These are phyloP conservation scores for Acromyrmex heyeri DNA, from an alignment of 1,140 invertebrate species.

Conservation along the genomic window DNA sequence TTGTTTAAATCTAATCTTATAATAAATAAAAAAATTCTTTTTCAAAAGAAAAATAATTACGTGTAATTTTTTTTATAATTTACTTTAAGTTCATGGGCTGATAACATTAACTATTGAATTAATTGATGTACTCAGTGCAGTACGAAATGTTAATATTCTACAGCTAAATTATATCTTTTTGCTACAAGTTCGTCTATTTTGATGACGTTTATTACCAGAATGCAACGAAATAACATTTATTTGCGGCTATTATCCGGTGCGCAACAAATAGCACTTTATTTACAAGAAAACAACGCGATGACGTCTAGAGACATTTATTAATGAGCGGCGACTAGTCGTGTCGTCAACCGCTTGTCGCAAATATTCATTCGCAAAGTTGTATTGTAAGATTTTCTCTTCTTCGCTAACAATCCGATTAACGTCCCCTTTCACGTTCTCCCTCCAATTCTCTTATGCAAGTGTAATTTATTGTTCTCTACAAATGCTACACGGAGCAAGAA, in stretches of 20 bases:
- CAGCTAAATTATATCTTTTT: conserved; percentile 21
- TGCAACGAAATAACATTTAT: conserved; percentile 32
- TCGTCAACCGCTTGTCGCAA: conserved; percentile 27
- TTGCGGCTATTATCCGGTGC: conserved; percentile 31
- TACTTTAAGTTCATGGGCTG: background rate
- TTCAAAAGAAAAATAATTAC: background rate
- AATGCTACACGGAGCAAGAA: conserved; percentile 16
- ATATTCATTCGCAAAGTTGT: conserved; percentile 54
- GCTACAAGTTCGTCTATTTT: conserved; percentile 5
- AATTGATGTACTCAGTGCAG: background rate
- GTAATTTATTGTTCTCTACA: conserved; percentile 70
- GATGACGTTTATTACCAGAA: conserved; percentile 45
- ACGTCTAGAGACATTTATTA: conserved; percentile 50
- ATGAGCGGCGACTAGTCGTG: conserved; percentile 40
- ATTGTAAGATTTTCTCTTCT: conserved; percentile 64
- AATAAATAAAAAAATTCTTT: background rate
- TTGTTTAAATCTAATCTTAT: background rate
- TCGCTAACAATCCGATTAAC: conserved; percentile 72
- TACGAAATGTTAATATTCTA: conserved; percentile 1
- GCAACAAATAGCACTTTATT: conserved; percentile 49
- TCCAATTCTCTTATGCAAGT: conserved; percentile 40
- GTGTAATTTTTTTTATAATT: background rate
- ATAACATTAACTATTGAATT: conserved; percentile 7
- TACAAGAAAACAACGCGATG: conserved; percentile 20
- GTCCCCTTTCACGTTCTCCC: background rate